Conservation (phyloP, 2,888 invertebrate species). For the Heliconius sara region DNA sequence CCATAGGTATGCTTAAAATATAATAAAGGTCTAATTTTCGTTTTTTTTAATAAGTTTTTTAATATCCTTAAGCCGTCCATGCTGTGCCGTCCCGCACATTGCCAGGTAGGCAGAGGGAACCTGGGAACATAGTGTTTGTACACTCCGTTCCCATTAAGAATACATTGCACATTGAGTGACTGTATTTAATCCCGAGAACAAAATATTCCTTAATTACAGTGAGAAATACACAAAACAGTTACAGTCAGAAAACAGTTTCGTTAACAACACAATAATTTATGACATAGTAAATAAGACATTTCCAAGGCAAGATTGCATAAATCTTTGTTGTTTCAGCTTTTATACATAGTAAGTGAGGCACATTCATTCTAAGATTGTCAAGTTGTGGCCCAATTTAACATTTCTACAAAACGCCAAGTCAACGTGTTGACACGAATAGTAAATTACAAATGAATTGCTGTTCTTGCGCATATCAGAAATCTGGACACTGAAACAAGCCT, state of each 20-base stretch:
- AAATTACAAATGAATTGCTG: conserved; percentile 45
- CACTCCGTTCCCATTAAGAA: not conserved
- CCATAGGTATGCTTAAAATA: too few species aligned
- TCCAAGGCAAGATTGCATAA: conserved; percentile 11
- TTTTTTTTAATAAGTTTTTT: too few species aligned
- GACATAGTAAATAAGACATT: conserved; percentile 22
- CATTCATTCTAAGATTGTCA: conserved; percentile 40
- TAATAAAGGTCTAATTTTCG: too few species aligned
- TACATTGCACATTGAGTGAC: too few species aligned
- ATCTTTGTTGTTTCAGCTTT: conserved; percentile 27
- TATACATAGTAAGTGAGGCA: conserved; percentile 25
- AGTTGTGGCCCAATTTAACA: conserved; percentile 34
- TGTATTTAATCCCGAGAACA: too few species aligned
- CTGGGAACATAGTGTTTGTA: not conserved
- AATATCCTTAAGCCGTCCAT: too few species aligned
- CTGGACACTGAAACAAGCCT: conserved; percentile 33
- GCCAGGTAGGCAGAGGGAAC: too few species aligned
- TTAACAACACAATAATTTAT: conserved; percentile 2
- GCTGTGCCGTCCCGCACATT: too few species aligned
- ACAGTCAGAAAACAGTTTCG: not conserved
- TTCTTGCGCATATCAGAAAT: conserved; percentile 44
- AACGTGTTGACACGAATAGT: conserved; percentile 40
- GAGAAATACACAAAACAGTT: too few species aligned
- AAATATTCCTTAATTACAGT: too few species aligned
- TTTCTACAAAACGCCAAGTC: conserved; percentile 42